Conservation (phyloP, 2,888 invertebrate genomes). For the Ornithoptera priamus region DNA sequence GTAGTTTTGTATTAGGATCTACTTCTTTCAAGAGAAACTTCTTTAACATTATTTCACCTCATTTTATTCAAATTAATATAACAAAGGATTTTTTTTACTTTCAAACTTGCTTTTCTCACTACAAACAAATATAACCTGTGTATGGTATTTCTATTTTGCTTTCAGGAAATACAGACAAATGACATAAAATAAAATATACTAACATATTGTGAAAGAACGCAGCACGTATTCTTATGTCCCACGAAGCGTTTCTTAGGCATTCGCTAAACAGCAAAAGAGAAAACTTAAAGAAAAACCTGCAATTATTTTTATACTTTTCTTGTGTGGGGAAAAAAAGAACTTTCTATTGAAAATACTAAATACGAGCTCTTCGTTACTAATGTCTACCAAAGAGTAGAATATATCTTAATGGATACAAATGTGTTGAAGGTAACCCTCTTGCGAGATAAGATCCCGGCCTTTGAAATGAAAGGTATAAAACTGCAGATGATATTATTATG, state of each 20-base stretch:
- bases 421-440: background rate
- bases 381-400: slow-evolving; percentile 16
- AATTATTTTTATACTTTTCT: slow-evolving; percentile 28
- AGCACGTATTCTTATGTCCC: slow-evolving; percentile 27
- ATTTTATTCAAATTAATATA: no score
- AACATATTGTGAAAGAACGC: slow-evolving; percentile 26
- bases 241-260: slow-evolving; percentile 29
- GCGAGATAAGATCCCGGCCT: background rate
- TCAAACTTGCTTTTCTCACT: background rate
- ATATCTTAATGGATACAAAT: slow-evolving; percentile 14
- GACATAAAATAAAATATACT: slow-evolving; percentile 29
- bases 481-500: slow-evolving; percentile 3
- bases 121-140: slow-evolving; percentile 11
- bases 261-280: slow-evolving; percentile 24
- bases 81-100: no score
- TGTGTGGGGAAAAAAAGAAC: slow-evolving; percentile 19
- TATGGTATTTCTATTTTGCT: slow-evolving; percentile 22
- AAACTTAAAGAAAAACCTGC: slow-evolving; percentile 25
- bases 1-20: background rate
- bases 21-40: background rate
- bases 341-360: slow-evolving; percentile 27
- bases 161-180: slow-evolving; percentile 24
- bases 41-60: no score
- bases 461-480: slow-evolving; percentile 2
- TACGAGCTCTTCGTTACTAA: slow-evolving; percentile 16